Percentiles rank a stretch among this genome's conserved stretches.
These are phyloP conservation scores for Epistrophe grossulariae DNA, from an alignment of 2,888 invertebrate genomes.

Conservation along the genomic window DNA sequence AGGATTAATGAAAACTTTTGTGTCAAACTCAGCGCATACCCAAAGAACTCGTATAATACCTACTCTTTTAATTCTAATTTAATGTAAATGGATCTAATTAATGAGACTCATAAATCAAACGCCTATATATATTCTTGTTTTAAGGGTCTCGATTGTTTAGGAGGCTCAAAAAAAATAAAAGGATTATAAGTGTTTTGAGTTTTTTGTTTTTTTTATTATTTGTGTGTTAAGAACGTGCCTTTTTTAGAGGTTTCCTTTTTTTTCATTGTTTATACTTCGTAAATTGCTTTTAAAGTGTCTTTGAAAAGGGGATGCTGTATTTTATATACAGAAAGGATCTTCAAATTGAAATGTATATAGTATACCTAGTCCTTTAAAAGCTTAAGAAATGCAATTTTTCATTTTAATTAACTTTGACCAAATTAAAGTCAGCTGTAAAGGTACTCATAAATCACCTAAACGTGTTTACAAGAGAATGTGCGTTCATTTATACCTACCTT, in stretches of 20 bases:
- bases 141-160: conserved; percentile 34
- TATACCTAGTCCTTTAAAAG: not conserved
- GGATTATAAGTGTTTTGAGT: conserved; percentile 43
- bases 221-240: not conserved
- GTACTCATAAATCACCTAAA: not conserved
- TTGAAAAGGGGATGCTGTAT: not conserved
- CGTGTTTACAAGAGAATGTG: not conserved
- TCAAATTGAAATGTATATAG: not conserved
- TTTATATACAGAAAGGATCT: not conserved
- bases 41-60: not conserved
- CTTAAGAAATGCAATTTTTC: conserved; percentile 10
- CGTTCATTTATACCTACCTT: too few relatives aligned
- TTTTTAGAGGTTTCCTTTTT: not conserved
- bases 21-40: conserved; percentile 24
- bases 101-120: conserved; percentile 64
- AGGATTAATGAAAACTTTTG: conserved; percentile 71
- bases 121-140: conserved; percentile 47
- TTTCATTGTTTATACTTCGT: not conserved
- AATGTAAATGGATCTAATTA: conserved; percentile 68
- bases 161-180: conserved; percentile 8
- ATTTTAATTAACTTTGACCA: conserved; percentile 34
- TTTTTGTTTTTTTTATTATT: not conserved
- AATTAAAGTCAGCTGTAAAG: not conserved
- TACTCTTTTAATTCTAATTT: conserved; percentile 56
- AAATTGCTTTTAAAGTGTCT: conserved; percentile 10